These are phyloP conservation scores for Halictus ligatus DNA, from an alignment of 2,888 invertebrate genomes.

Conservation along the genomic window DNA sequence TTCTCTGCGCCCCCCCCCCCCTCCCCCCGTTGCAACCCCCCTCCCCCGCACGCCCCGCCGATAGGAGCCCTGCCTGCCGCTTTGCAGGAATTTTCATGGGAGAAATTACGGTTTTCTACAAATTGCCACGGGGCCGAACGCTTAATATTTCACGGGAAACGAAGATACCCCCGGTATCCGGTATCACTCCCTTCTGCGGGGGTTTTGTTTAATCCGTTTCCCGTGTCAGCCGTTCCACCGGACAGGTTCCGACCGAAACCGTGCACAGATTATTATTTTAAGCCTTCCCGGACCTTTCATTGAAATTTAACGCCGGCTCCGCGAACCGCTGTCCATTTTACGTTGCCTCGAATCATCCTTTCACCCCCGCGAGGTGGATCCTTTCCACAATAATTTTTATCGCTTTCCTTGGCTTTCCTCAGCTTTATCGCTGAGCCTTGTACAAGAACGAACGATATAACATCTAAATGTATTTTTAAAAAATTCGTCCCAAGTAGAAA, in stretches of 20 bases:
- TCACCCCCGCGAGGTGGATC: too few species aligned
- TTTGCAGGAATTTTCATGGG: conserved; percentile 23
- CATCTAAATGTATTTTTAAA: too few species aligned
- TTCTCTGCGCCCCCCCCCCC: conserved; percentile 33
- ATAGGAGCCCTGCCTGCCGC: background rate
- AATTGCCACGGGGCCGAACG: conserved; percentile 17
- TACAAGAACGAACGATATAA: too few species aligned
- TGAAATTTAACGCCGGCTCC: background rate
- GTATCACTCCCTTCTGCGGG: conserved; percentile 1
- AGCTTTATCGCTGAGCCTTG: too few species aligned
- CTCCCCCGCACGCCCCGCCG: background rate
- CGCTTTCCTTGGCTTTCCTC: too few species aligned
- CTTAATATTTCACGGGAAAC: conserved; percentile 22
- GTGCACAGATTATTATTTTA: background rate
- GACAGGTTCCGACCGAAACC: background rate
- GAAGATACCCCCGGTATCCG: conserved; percentile 16
- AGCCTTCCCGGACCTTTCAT: background rate
- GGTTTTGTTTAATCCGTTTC: conserved; percentile 15
- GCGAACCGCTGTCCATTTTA: too few species aligned
- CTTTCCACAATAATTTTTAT: too few species aligned
- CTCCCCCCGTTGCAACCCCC: background rate
- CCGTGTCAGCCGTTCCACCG: background rate
- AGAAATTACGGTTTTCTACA: conserved; percentile 25
- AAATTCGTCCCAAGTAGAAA: too few species aligned
- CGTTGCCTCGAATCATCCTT: background rate